Base-by-base conservation (phyloP, 2,797 vertebrate genomes). In the Holocentrus rufus region DNA sequence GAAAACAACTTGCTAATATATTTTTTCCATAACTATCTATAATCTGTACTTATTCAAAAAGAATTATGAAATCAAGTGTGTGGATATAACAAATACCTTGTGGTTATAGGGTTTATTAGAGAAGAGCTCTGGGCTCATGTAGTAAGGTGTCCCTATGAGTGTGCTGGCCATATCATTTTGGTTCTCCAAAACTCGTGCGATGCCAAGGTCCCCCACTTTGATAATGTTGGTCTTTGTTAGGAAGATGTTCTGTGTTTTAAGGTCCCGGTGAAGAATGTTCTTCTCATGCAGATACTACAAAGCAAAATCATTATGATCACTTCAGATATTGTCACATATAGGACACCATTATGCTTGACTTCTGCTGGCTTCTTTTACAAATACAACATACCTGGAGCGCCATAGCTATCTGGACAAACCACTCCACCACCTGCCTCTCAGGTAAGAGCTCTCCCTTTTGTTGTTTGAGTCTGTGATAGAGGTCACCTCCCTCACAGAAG, bases 341-440 rank as follows among this genome's bases (percentile, higher is more conserved):
- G 10, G 11, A 25, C 46, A 5, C 3, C 47, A 22, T 18, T 0
- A 44, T 23, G 8, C 10, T 8, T 53, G 49, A 27, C 11, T 18
- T 56, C 1, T 57, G 17, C 5, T 18, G 10, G 15, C 15, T 15
- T 18, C 11, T 31, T 57, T 67, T 7, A 57, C 7, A 22, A 23
- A 39, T 2, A 46, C n/a, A 53, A 8, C 46, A 60, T 88, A 98
- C 98, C 97, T 98, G 96, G 53, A 99, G 90, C 0, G 98, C 97
- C 98, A 99, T 99, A 57, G 97, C 95, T n/a, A 99, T 98, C 91
- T 99, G 98, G 52, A 99, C 96, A 85, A 99, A 99, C 98, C 98
- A 99, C 83, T 99, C 97, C 79, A 99, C 96, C 75, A 99, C 96
- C 88, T 96, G 97, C 86, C 85, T 95, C 90, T 99, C 98, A 0